Evolutionary conservation across 2,797 vertebrate genomes (phyloP).

Genomic region (Channallabes apus): DNA sequence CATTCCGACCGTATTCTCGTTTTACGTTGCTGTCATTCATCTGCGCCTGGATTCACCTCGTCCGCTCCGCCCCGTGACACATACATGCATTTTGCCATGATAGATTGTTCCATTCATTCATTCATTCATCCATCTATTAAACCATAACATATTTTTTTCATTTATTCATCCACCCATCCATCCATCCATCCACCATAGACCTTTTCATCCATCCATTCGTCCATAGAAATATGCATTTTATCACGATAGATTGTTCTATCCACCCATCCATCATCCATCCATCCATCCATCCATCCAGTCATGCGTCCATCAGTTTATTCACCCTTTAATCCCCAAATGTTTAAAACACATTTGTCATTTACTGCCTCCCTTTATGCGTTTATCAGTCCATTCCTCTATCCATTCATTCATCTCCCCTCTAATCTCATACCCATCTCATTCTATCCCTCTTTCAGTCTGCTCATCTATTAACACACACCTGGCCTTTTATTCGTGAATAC

Average conservation of each 20-base stretch:
- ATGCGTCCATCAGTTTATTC: not conserved
- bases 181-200: not conserved
- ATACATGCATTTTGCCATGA: too few species aligned
- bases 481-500: not conserved
- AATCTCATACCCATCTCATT: not conserved
- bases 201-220: too few species aligned
- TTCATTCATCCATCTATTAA: not conserved
- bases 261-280: not conserved
- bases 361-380: not conserved
- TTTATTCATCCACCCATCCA: too few species aligned
- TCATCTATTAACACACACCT: not conserved
- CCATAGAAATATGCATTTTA: too few species aligned
- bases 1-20: too few species aligned
- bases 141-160: too few species aligned
- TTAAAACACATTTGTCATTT: not conserved
- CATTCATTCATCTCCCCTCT: not conserved
- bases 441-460: not conserved
- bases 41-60: too few species aligned
- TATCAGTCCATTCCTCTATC: not conserved
- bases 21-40: too few species aligned
- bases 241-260: too few species aligned
- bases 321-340: too few species aligned
- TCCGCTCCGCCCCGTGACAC: too few species aligned
- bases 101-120: not conserved
- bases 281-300: not conserved